Percentiles rank a stretch among this genome's conserved stretches.
These are phyloP conservation scores for Eublepharis macularius DNA, from an alignment of 2,113 vertebrate species.

Conservation along the genomic window DNA sequence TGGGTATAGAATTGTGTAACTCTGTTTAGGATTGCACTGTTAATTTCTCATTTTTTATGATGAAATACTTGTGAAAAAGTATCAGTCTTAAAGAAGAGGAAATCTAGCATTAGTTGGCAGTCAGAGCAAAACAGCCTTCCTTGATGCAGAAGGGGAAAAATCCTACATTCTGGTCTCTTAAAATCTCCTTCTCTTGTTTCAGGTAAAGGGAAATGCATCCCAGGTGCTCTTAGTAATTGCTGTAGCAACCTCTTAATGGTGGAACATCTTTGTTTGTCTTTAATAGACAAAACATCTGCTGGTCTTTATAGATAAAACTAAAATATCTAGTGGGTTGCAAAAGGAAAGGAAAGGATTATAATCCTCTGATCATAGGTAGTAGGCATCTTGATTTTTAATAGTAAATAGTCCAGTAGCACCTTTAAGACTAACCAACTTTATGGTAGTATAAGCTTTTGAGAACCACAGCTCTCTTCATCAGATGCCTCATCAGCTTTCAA, in stretches of 20 bases:
- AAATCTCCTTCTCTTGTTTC: not conserved
- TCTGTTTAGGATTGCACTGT: not conserved
- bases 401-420: no score
- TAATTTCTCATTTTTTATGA: slow-evolving; percentile 30
- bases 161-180: no score
- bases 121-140: slow-evolving; percentile 28
- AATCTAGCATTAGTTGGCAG: slow-evolving; percentile 21
- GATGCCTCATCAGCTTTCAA: no score
- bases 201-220: not conserved
- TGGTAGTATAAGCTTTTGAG: no score
- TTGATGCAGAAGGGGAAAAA: not conserved
- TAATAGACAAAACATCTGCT: slow-evolving; percentile 18
- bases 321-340: slow-evolving; percentile 10
- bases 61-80: slow-evolving; percentile 17
- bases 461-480: no score
- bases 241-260: not conserved
- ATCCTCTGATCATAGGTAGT: not conserved
- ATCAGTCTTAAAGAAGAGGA: slow-evolving; percentile 51
- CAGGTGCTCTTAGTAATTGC: not conserved
- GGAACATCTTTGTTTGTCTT: not conserved
- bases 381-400: not conserved
- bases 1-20: no score
- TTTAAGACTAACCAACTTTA: no score
- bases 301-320: slow-evolving; percentile 26
- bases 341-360: slow-evolving; percentile 4